Percentiles rank a stretch among this genome's conserved stretches.
Evolutionary conservation across 2,888 invertebrate species (phyloP).

Genomic region (Nesidiocoris tenuis): DNA sequence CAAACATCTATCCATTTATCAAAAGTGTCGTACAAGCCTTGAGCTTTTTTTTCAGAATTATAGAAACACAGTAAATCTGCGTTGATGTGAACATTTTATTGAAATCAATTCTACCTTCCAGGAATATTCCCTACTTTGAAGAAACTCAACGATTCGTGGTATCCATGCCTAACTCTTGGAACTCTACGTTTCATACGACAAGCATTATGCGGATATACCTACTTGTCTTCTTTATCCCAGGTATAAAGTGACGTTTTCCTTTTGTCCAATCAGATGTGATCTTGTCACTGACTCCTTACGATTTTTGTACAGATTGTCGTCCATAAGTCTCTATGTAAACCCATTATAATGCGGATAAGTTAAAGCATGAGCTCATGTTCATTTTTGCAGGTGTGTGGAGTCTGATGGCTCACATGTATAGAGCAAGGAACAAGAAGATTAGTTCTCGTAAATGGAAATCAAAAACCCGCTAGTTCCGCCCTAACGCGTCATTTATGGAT

Average conservation of each 20-base stretch:
- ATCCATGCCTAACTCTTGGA: conserved; percentile 78
- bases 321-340: no score
- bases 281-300: no score
- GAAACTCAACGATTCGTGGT: conserved; percentile 75
- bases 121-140: conserved; percentile 87
- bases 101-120: no score
- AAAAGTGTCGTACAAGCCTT: no score
- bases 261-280: no score
- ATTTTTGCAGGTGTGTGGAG: conserved; percentile 65
- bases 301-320: no score
- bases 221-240: conserved; percentile 72
- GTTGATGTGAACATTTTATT: no score
- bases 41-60: no score
- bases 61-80: no score
- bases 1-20: no score
- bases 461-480: conserved; percentile 40
- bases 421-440: conserved; percentile 66
- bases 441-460: conserved; percentile 47
- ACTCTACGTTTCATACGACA: conserved; percentile 84
- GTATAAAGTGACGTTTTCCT: conserved; percentile 53
- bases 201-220: conserved; percentile 75
- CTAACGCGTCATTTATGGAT: not conserved
- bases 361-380: no score
- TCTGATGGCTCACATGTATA: conserved; percentile 83
- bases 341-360: no score